phyloP scores from a whole-genome alignment of 2,888 invertebrate species.

The Dynastes hyllus region DNA sequence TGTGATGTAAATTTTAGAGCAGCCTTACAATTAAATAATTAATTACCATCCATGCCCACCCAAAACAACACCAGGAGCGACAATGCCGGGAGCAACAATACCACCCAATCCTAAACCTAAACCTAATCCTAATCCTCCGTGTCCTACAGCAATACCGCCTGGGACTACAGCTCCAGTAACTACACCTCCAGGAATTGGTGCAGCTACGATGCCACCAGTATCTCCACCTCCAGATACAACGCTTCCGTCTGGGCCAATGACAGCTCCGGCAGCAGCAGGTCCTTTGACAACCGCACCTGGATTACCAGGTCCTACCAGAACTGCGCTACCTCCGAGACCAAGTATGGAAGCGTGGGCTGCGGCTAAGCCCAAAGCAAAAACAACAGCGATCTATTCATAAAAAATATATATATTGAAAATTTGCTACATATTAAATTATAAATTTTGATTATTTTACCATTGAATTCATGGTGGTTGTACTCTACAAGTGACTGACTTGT shows the following conservation, averaged over 20 bases:
- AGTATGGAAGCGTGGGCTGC: slow-evolving; percentile 32
- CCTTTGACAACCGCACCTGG: slow-evolving; percentile 47
- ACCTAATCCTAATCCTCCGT: slow-evolving; percentile 51
- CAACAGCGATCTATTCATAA: slow-evolving; percentile 23
- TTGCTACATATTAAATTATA: neutral
- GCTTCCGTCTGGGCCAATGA: slow-evolving; percentile 69
- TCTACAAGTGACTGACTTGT: slow-evolving; percentile 25
- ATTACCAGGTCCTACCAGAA: slow-evolving; percentile 46
- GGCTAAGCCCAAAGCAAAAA: slow-evolving; percentile 46
- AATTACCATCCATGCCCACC: slow-evolving; percentile 48
- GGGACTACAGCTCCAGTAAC: slow-evolving; percentile 65
- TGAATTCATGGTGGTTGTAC: slow-evolving; percentile 16
- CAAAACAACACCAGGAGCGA: slow-evolving; percentile 46
- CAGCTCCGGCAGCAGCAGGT: slow-evolving; percentile 45
- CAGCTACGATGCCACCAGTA: slow-evolving; percentile 68
- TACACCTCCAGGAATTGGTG: slow-evolving; percentile 66
- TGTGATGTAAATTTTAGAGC: slow-evolving; percentile 24
- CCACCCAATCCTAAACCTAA: slow-evolving; percentile 68
- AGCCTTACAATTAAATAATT: slow-evolving; percentile 20
- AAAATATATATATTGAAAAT: neutral
- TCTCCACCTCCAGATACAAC: slow-evolving; percentile 70
- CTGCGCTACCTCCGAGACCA: slow-evolving; percentile 37
- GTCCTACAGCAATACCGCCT: slow-evolving; percentile 60
- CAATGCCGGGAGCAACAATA: slow-evolving; percentile 65
- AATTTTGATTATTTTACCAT: neutral